phyloP scores from a whole-genome alignment of 1,140 invertebrate genomes.

The Condylostylus longicornis region DNA sequence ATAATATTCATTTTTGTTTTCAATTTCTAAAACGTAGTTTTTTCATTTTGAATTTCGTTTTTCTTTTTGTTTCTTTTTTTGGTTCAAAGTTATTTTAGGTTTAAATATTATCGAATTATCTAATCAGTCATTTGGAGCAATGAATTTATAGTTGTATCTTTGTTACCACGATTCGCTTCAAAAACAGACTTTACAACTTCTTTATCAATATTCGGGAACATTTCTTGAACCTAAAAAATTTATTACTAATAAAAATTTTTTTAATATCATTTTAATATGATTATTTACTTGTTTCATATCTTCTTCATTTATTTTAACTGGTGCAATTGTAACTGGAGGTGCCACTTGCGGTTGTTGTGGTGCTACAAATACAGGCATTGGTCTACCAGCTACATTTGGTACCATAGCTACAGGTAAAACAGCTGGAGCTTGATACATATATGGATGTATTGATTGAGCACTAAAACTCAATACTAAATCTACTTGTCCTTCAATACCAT shows the following conservation, averaged over 20 bases:
- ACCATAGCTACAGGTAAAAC: constrained; percentile 45
- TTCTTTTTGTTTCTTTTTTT: no score
- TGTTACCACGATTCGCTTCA: constrained; percentile 78
- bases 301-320: constrained; percentile 39
- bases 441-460: constrained; percentile 8
- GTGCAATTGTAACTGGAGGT: constrained; percentile 20
- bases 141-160: constrained; percentile 79
- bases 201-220: constrained; percentile 90
- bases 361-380: constrained; percentile 37
- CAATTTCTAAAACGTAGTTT: no score
- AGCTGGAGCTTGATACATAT: constrained; percentile 7
- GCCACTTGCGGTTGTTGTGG: constrained; percentile 21
- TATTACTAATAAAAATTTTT: constrained; percentile 1
- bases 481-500: constrained; percentile 78
- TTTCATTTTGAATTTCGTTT: no score
- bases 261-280: not conserved
- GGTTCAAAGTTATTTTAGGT: not conserved
- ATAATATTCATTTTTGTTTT: no score
- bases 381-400: constrained; percentile 37
- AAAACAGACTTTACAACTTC: constrained; percentile 83
- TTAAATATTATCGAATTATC: not conserved
- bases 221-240: constrained; percentile 66
- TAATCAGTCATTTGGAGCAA: constrained; percentile 74
- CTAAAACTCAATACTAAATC: constrained; percentile 61
- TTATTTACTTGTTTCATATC: constrained; percentile 57